Evolutionary conservation across 1,140 invertebrate genomes (phyloP), one percentile per base, ranked within the genome.

Genomic region (Atta colombica): DNA sequence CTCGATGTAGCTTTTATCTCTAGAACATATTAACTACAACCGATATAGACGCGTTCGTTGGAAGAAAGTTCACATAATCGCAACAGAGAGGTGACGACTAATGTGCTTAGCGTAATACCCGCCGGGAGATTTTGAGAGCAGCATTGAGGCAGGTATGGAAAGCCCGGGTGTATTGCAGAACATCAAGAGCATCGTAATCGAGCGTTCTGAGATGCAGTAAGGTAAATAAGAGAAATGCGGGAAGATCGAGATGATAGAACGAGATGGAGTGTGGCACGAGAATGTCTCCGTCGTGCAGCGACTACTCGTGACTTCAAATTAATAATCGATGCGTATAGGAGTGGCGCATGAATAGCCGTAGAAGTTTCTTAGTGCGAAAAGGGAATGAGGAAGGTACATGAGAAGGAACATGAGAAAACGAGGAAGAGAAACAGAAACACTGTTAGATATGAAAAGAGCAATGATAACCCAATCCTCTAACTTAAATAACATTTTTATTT

Each of bases 91-190:
- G 77, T 86, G 86, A 82, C 82, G 88, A 90, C 90, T 93, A 92
- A 92, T 92, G 86, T 92, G 88, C 91, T 93, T 92, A 92, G 45
- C 87, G 81, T 91, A 92, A 92, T 91, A 89, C 86, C 55, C 84
- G 65, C 28, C 53, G 53, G 58, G 78, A 86, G 88, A 90, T 89
- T 85, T 86, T 77, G 81, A 69, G 31, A 58, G 28, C 45, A 25
- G 53, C 5, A 28, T 45, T 45, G 74, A 77, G 21, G 61, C 53
- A 53, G 28, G 31, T 31, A n/a, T 21, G 84, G 69, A 82, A 71
- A 55, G 45, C 49, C 5, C 14, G 66, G 39, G 25, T 74, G 66
- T 39, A 31, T 68, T 80, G 69, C 75, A n/a, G 39, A 5, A 53
- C 60, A 61, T 51, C 84, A 51, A 25, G 53, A 72, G 18, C 21